Conservation (phyloP, 2,113 vertebrate genomes). For the Perca fluviatilis region DNA sequence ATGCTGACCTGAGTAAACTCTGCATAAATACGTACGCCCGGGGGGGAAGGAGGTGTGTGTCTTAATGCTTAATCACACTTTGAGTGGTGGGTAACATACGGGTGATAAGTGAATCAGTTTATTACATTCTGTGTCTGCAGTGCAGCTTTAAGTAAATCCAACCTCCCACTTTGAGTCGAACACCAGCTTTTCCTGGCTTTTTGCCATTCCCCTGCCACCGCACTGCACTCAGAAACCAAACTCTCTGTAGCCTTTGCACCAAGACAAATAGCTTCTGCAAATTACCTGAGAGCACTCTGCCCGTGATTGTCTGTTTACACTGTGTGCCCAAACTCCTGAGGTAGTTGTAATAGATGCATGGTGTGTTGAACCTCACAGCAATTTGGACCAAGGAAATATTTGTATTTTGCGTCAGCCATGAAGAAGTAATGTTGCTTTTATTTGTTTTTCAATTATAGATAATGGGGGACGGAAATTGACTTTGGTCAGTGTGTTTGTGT, state of each 20-base stretch:
- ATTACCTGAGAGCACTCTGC: constrained; percentile 61
- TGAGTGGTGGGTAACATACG: constrained; percentile 35
- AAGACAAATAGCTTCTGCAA: constrained; percentile 62
- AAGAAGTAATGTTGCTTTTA: constrained; percentile 51
- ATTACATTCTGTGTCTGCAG: constrained; percentile 11
- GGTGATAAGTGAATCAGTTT: constrained; percentile 29
- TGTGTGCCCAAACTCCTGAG: constrained; percentile 35
- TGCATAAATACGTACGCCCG: background rate
- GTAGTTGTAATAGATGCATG: constrained; percentile 34
- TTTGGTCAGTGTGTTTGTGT: background rate
- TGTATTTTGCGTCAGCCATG: constrained; percentile 12
- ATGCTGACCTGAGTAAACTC: constrained; percentile 37
- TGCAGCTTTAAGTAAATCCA: constrained; percentile 31
- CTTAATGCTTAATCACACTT: constrained; percentile 39
- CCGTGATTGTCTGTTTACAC: constrained; percentile 63
- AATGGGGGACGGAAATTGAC: constrained; percentile 50
- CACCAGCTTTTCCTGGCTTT: constrained; percentile 36
- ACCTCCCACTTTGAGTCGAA: background rate
- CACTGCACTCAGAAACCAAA: constrained; percentile 39
- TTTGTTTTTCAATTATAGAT: constrained; percentile 73
- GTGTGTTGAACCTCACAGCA: constrained; percentile 31
- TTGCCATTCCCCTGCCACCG: constrained; percentile 32
- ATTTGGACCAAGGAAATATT: constrained; percentile 45
- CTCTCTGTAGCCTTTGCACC: constrained; percentile 39
- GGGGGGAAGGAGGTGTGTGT: background rate